These are phyloP conservation scores for Muntiacus reevesi DNA, from an alignment of 2,113 vertebrate genomes.

Conservation along the genomic window DNA sequence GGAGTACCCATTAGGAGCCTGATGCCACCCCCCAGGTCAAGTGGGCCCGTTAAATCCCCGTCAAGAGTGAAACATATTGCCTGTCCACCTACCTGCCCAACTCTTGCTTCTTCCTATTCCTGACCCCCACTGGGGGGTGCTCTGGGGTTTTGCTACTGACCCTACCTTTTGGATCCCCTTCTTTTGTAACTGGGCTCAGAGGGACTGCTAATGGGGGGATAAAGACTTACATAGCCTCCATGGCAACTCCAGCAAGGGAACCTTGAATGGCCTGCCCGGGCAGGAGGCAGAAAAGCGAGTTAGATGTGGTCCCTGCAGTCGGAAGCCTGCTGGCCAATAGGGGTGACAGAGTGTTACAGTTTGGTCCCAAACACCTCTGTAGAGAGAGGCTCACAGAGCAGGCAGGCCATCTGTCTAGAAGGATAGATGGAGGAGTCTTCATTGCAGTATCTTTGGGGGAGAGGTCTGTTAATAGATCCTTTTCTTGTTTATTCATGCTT, in stretches of 20 bases:
- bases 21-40: neutral
- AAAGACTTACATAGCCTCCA: neutral
- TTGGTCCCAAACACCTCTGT: neutral
- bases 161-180: neutral
- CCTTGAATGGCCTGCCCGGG: neutral
- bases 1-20: neutral
- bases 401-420: neutral
- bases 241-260: neutral
- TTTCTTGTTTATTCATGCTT: neutral
- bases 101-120: neutral
- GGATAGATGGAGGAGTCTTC: neutral
- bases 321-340: rapidly evolving
- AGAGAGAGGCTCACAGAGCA: neutral
- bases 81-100: neutral
- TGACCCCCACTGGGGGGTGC: rapidly evolving
- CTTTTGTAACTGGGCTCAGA: neutral
- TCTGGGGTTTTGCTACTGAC: neutral
- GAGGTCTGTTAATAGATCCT: neutral
- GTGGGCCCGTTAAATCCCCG: neutral
- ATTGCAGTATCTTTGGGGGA: neutral
- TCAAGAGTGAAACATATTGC: neutral
- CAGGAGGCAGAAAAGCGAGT: neutral
- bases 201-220: rapidly evolving
- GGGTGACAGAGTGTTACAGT: neutral
- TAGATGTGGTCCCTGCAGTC: neutral